Evolutionary conservation across 2,888 invertebrate species (phyloP), one percentile per base, ranked within the genome.

Genomic region (Desoria tigrina): DNA sequence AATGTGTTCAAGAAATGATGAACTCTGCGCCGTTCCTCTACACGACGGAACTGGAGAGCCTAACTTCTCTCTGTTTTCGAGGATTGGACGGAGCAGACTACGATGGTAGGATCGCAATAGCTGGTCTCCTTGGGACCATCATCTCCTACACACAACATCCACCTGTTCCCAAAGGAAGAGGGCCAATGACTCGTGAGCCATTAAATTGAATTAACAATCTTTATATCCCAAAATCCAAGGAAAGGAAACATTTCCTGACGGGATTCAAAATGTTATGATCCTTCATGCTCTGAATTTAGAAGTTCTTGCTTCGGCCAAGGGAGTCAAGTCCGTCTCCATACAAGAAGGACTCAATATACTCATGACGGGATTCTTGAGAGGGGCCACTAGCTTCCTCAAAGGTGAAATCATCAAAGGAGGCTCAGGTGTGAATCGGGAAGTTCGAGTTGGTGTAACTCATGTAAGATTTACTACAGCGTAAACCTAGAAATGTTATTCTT

Each of bases 361-460:
- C 73, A 91, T 95, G 87, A 89, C 92, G 0, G 98, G 96, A 11
- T 98, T 98, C 82, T 81, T 98, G 3, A 84, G 94, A 67, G 97
- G 98, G 0, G 96, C 97, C 16, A 92, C 90, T 1, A 92, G 94
- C 1, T 96, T 97, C 79, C 83, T 97, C 26, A 96, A 96, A 81
- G 90, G 90, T 1, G 96, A 97, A 82, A 95, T 96, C 79, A 96
- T 97, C 74, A 96, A 96, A 82, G 94, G 95, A 3, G 90, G 90
- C 73, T 92, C 92, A 0, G 90, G 92, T 9, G 91, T 97, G 0
- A 95, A 94, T 80, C 84, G 95, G 70, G 98, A 99, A 84, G 92
- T 98, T 62, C 85, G 98, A 74, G 95, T 99, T 65, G 98, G 98
- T 66, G 93, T 99, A 0, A 96, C 98, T 3, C 94, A 98, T 83